A percentile compares a stretch with the other conserved stretches of the same genome.
phyloP scores from a whole-genome alignment of 2,113 vertebrate genomes.

The Sminthopsis crassicaudata region DNA sequence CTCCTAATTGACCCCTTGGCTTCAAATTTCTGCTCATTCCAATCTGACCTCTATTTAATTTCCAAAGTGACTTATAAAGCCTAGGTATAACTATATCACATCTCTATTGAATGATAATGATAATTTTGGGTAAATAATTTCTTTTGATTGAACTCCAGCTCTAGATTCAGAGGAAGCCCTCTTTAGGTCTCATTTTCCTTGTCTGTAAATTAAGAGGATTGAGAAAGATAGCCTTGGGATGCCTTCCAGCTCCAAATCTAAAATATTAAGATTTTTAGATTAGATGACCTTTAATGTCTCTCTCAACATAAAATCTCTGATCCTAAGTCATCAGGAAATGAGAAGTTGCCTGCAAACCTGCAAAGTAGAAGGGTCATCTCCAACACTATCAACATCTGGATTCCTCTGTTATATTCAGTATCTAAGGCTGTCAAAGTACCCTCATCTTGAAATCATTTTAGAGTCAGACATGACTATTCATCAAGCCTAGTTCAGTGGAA shows the following conservation, averaged over 20 bases:
- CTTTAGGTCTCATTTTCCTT: neutral
- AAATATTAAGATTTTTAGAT: neutral
- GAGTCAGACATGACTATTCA: constrained; percentile 21
- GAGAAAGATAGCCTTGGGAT: neutral
- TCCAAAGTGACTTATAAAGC: too few relatives aligned
- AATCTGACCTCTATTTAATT: too few relatives aligned
- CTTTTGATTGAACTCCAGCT: neutral
- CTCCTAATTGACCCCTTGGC: too few relatives aligned
- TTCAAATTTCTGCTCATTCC: too few relatives aligned
- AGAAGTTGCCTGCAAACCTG: constrained; percentile 15
- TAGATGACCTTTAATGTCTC: neutral
- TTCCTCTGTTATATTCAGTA: constrained; percentile 49
- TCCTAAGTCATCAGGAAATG: neutral
- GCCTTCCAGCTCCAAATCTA: neutral
- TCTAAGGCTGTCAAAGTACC: constrained; percentile 22
- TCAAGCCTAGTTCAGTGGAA: constrained; percentile 41
- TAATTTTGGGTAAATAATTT: too few relatives aligned
- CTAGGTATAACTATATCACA: too few relatives aligned
- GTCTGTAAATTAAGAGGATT: neutral
- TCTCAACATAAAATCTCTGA: neutral
- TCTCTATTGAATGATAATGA: too few relatives aligned
- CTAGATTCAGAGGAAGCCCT: neutral
- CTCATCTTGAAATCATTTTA: constrained; percentile 36
- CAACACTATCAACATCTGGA: constrained; percentile 8
- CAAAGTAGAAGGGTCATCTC: neutral